phyloP scores from a whole-genome alignment of 2,113 vertebrate species.

The Tapirus terrestris region DNA sequence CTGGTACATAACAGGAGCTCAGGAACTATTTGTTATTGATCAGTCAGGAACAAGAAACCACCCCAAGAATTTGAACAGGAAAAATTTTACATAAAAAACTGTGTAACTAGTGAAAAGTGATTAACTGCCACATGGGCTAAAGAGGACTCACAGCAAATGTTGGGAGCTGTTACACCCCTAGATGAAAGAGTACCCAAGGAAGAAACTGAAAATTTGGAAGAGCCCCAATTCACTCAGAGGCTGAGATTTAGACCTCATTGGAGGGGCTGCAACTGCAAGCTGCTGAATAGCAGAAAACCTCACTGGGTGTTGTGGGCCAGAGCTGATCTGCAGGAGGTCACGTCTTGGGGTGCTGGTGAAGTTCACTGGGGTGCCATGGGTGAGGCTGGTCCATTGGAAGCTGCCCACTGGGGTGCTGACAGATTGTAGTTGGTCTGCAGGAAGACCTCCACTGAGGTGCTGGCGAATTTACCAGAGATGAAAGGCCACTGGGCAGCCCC shows the following conservation, averaged over 20 bases:
- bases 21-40: not conserved
- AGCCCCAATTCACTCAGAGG: not conserved
- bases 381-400: not conserved
- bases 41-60: not conserved
- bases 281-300: not conserved
- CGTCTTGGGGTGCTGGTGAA: not conserved
- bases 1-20: not conserved
- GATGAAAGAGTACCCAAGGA: not conserved
- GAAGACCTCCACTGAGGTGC: not conserved
- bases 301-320: not conserved
- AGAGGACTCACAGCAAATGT: not conserved
- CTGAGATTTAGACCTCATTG: not conserved
- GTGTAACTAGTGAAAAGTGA: not conserved
- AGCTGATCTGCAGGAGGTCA: not conserved
- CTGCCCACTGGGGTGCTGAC: too few species aligned
- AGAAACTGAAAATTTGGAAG: not conserved
- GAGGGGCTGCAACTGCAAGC: not conserved
- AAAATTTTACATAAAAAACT: not conserved
- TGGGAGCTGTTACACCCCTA: not conserved
- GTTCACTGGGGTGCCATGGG: too few species aligned
- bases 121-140: not conserved
- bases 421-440: not conserved
- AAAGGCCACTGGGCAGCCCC: not conserved
- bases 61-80: not conserved
- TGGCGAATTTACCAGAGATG: not conserved